phyloP scores from a whole-genome alignment of 2,113 vertebrate species.

The Cyanoderma ruficeps region DNA sequence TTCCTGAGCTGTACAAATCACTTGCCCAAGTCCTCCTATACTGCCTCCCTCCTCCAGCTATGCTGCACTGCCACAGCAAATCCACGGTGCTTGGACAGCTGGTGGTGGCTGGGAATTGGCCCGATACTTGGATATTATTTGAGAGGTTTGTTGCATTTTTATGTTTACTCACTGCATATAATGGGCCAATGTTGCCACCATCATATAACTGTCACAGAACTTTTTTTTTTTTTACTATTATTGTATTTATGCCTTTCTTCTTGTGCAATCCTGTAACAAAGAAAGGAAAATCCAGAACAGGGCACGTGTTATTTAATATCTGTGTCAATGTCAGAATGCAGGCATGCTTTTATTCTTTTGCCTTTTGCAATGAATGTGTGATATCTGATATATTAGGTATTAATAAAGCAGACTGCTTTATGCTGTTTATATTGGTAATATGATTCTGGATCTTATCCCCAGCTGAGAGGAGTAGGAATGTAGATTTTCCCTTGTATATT shows the following conservation, averaged over 20 bases:
- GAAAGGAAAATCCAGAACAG: constrained; percentile 61
- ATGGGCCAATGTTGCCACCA: constrained; percentile 19
- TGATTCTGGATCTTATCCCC: constrained; percentile 58
- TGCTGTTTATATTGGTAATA: constrained; percentile 66
- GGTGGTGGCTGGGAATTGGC: constrained; percentile 19
- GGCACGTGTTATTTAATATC: constrained; percentile 66
- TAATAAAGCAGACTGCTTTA: constrained; percentile 66
- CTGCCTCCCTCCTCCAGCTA: constrained; percentile 13
- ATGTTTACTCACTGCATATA: constrained; percentile 20
- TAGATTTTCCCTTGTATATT: constrained; percentile 32
- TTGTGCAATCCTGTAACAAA: constrained; percentile 59
- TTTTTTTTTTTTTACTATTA: background rate
- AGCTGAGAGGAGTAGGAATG: constrained; percentile 54
- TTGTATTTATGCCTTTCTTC: constrained; percentile 42
- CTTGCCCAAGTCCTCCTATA: background rate
- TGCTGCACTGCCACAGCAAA: background rate
- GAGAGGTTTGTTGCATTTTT: constrained; percentile 19
- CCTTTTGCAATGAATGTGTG: constrained; percentile 63
- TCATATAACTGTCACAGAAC: constrained; percentile 28
- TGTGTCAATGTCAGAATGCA: constrained; percentile 62
- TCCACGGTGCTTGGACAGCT: constrained; percentile 31
- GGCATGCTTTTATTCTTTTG: constrained; percentile 64
- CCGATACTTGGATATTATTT: background rate
- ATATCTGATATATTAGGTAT: constrained; percentile 68
- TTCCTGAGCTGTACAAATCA: constrained; percentile 36